A percentile compares a stretch with the other conserved stretches of the same genome.
Evolutionary conservation across 2,888 invertebrate genomes (phyloP).

Genomic region (Cheilosia vulpina): DNA sequence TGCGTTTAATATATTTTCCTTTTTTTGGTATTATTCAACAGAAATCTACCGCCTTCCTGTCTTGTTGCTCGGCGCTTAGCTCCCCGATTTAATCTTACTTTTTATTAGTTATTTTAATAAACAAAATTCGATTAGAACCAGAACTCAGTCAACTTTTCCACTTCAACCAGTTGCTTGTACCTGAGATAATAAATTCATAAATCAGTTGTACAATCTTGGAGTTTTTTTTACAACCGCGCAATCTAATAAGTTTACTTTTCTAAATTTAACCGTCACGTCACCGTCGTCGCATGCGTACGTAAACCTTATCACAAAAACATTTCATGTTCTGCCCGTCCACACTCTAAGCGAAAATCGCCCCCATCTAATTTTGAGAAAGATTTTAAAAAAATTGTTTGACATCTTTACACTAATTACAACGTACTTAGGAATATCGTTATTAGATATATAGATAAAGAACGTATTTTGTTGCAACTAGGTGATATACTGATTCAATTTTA

Average conservation of each 20-base stretch:
- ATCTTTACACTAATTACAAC: too few relatives aligned
- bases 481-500: neutral
- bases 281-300: neutral
- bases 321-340: neutral
- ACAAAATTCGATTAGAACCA: slow-evolving; percentile 19
- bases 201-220: slow-evolving; percentile 6
- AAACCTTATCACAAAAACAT: neutral
- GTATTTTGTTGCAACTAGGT: neutral
- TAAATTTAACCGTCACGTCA: neutral
- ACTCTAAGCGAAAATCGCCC: neutral
- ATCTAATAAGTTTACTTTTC: slow-evolving; percentile 9
- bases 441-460: neutral
- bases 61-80: neutral
- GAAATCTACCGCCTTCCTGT: neutral
- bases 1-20: too few relatives aligned
- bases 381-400: too few relatives aligned
- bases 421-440: too few relatives aligned
- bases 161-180: slow-evolving; percentile 6
- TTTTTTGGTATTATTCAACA: too few relatives aligned
- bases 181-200: slow-evolving; percentile 4
- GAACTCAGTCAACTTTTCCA: neutral
- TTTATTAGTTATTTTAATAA: neutral
- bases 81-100: neutral
- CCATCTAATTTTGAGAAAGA: too few relatives aligned
- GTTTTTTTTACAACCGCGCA: neutral